Evolutionary conservation across 2,797 vertebrate species (phyloP), one percentile per base, ranked within the genome.

Genomic region (Poecilia wingei): DNA sequence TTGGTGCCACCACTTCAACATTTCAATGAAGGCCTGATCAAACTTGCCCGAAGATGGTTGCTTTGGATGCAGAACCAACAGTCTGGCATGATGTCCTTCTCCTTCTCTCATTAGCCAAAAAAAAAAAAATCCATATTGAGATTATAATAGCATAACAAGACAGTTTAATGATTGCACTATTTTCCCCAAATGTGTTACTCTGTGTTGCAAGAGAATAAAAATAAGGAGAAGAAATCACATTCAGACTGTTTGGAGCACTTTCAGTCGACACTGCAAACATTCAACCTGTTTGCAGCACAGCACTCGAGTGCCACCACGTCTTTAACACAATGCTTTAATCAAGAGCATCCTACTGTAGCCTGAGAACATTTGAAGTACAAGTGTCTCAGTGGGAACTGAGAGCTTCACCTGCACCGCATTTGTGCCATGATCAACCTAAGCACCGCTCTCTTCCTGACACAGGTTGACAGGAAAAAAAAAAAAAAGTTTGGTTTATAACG

Each of bases 21-120:
- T 82, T 86, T 53, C 78, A 79, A 73, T 73, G 31, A 81, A 85
- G 73, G 76, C 89, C 79, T 72, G 85, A 82, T 77, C 76, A 79
- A 84, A 78, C 76, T 36, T 79, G 79, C 75, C 51, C 77, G 41
- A 22, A 68, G 82, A 87, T 80, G 78, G 82, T 88, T 91, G 86
- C 85, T 87, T 85, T 83, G 80, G 80, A 88, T 70, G 84, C 75
- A 80, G 81, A 79, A 80, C 80, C 85, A 90, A 90, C 91, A 91
- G 91, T 92, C 90, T 81, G 66, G 71, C 88, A 89, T 83, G 82
- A 51, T 18, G 77, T 88, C 84, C 84, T 89, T 87, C 91, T 84
- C 87, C 87, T 81, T 86, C 74, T 76, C 79, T 87, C 74, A 41
- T 41, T 75, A 76, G 74, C 28, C 41, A 41, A 12, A 9, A 25